Evolutionary conservation across 2,113 vertebrate genomes (phyloP).

Genomic region (Pomatostomus ruficeps): DNA sequence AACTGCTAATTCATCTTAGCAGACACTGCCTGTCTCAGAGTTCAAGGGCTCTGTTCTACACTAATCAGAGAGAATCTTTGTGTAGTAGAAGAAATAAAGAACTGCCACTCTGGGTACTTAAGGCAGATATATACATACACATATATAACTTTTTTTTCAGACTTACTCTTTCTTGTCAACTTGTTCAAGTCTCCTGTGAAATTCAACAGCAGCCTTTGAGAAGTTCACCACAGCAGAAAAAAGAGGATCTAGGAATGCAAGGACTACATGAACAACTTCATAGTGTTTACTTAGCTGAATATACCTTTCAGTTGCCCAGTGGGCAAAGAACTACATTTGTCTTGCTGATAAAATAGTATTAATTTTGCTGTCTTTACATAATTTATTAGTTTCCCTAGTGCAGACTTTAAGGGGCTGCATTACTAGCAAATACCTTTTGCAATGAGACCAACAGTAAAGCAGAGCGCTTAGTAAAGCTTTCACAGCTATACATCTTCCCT

Average conservation of each 20-base stretch:
- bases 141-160: not conserved
- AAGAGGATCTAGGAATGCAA: conserved; percentile 75
- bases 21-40: not conserved
- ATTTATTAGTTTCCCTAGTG: not conserved
- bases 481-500: not conserved
- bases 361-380: not conserved
- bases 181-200: conserved; percentile 77
- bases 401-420: not conserved
- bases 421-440: not conserved
- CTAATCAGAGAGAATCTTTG: not conserved
- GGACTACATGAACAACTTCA: not conserved
- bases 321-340: not conserved
- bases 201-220: conserved; percentile 76
- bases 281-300: not conserved
- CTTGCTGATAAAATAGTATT: not conserved
- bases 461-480: not conserved
- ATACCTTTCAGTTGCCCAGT: not conserved
- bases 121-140: not conserved
- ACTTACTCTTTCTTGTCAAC: conserved; percentile 84
- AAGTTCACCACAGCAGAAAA: conserved; percentile 89
- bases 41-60: not conserved
- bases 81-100: not conserved
- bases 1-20: not conserved
- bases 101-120: not conserved
- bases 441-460: not conserved